These are phyloP conservation scores for Corvus hawaiiensis DNA, from an alignment of 2,113 vertebrate genomes.

Conservation along the genomic window DNA sequence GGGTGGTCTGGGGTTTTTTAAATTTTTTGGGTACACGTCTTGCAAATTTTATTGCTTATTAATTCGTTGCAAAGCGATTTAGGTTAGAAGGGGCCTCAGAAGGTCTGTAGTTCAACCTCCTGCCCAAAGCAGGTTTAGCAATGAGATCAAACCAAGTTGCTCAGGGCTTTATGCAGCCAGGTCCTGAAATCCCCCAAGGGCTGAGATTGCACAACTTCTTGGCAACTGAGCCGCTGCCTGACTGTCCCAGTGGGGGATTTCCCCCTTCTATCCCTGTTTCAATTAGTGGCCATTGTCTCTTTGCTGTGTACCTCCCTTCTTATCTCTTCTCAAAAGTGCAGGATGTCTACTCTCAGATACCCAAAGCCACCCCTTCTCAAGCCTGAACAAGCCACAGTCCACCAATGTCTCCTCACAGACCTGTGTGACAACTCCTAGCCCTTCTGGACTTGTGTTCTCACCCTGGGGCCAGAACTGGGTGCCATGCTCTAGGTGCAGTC, in stretches of 20 bases:
- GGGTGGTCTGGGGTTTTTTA: neutral
- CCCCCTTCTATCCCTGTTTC: neutral
- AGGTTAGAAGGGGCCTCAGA: neutral
- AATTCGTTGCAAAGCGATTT: neutral
- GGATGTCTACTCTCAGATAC: neutral
- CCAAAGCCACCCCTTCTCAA: fast-evolving
- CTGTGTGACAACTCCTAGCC: neutral
- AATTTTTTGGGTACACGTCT: neutral
- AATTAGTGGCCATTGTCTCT: neutral
- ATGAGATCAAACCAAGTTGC: neutral
- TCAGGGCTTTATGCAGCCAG: neutral
- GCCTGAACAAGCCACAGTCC: neutral
- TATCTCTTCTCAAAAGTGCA: neutral
- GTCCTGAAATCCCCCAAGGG: neutral
- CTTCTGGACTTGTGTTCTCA: neutral
- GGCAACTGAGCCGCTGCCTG: neutral
- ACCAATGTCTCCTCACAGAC: neutral
- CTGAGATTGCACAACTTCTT: neutral
- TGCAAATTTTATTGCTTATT: neutral
- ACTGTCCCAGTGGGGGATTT: neutral
- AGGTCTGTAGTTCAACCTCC: neutral
- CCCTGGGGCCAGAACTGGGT: neutral
- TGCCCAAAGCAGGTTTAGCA: neutral
- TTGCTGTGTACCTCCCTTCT: neutral
- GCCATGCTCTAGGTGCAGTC: neutral